Percentiles rank a stretch among this genome's conserved stretches.
phyloP scores from a whole-genome alignment of 2,888 invertebrate genomes.

The Entomobrya multifasciata region DNA sequence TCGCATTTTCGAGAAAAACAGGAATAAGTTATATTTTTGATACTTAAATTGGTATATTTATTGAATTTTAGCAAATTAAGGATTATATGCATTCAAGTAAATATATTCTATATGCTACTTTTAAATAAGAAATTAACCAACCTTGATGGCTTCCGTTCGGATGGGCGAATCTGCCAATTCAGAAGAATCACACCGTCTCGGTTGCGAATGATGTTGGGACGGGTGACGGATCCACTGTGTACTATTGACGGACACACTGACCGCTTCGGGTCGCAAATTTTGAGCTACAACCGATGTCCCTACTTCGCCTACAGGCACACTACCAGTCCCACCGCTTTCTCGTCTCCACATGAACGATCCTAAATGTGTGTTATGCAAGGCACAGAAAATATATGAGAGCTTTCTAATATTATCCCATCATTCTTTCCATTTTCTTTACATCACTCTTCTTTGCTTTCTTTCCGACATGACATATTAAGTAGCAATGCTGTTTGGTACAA shows the following conservation, averaged over 20 bases:
- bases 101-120: no score
- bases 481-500: no score
- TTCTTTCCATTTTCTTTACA: no score
- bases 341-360: constrained; percentile 80
- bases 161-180: constrained; percentile 79
- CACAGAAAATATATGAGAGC: neutral
- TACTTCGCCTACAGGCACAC: constrained; percentile 76
- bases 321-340: constrained; percentile 79
- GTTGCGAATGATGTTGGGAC: constrained; percentile 69
- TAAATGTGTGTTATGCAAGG: constrained; percentile 35
- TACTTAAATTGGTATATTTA: no score
- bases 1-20: no score
- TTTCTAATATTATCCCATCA: constrained; percentile 20
- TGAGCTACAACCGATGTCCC: constrained; percentile 75
- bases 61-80: no score
- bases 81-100: no score
- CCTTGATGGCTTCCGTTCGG: constrained; percentile 79
- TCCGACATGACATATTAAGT: no score
- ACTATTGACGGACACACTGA: constrained; percentile 66
- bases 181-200: constrained; percentile 78
- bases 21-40: neutral
- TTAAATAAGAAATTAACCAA: constrained; percentile 44
- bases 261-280: constrained; percentile 75
- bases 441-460: neutral
- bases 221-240: constrained; percentile 76